Evolutionary conservation across 2,113 vertebrate genomes (phyloP).

Genomic region (Felis catus): DNA sequence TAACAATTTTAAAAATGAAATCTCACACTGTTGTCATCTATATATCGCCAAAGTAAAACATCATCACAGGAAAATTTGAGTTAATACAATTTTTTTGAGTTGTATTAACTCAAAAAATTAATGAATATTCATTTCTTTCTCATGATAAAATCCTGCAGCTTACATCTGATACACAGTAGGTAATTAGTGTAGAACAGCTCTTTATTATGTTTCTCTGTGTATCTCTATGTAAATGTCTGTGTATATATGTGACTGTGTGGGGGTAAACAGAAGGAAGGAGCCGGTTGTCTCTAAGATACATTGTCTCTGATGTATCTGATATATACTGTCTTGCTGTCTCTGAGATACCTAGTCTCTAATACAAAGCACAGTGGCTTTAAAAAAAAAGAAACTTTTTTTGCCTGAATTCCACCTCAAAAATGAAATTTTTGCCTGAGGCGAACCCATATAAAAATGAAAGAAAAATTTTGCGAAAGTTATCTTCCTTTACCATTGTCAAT

Average conservation of each 20-base stretch:
- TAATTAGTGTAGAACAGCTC: neutral
- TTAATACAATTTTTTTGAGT: neutral
- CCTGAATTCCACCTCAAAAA: neutral
- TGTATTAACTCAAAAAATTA: constrained; percentile 11
- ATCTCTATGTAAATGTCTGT: neutral
- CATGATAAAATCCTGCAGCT: neutral
- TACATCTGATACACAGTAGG: neutral
- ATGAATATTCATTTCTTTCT: neutral
- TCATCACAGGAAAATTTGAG: neutral
- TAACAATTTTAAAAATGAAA: neutral
- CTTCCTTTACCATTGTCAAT: neutral
- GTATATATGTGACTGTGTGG: neutral
- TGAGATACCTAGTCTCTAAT: neutral
- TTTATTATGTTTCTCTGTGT: neutral
- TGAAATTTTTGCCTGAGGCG: neutral
- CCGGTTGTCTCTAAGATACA: neutral
- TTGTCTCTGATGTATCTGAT: neutral
- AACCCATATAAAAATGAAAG: neutral
- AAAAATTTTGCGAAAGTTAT: neutral
- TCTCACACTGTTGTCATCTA: neutral
- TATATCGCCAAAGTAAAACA: neutral
- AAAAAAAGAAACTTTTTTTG: neutral
- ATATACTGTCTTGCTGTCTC: neutral
- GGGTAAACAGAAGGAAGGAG: neutral
- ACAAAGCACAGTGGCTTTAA: neutral